These are phyloP conservation scores for Oligia fasciuncula DNA, from an alignment of 2,888 invertebrate species.

Conservation along the genomic window DNA sequence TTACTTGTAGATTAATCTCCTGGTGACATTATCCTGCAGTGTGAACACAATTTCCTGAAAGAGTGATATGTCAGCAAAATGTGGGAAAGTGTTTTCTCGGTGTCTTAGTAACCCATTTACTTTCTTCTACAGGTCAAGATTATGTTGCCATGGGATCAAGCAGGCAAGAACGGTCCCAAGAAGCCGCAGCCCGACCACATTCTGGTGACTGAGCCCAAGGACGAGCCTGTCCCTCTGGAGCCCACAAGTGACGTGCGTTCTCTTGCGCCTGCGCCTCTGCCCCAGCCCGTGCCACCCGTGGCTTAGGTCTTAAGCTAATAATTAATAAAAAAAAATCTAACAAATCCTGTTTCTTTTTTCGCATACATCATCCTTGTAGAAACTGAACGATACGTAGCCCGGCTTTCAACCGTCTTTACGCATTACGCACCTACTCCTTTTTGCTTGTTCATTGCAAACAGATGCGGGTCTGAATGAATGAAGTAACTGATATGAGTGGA, in stretches of 20 bases:
- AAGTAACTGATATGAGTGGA: background rate
- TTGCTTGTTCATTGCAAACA: background rate
- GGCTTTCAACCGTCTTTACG: background rate
- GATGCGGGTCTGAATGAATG: background rate
- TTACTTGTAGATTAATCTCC: background rate
- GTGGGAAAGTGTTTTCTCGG: background rate
- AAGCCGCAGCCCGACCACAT: conserved; percentile 99
- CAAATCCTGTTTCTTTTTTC: conserved; percentile 56
- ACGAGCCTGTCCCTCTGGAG: conserved; percentile 94
- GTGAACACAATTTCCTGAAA: background rate
- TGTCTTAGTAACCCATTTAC: background rate
- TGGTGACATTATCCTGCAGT: background rate
- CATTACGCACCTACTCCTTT: too few relatives aligned
- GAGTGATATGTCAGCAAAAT: background rate
- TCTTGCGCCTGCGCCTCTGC: conserved; percentile 90
- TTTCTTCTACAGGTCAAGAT: conserved; percentile 95
- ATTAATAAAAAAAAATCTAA: conserved; percentile 71
- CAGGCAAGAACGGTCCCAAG: conserved; percentile 99
- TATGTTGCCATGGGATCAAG: conserved; percentile 99
- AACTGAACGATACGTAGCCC: background rate
- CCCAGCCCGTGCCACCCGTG: conserved; percentile 80
- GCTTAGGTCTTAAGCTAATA: conserved; percentile 81
- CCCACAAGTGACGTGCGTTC: conserved; percentile 94
- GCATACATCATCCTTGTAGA: background rate
- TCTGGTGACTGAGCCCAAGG: conserved; percentile 98